phyloP scores from a whole-genome alignment of 2,113 vertebrate genomes.

The Amphiprion ocellaris region DNA sequence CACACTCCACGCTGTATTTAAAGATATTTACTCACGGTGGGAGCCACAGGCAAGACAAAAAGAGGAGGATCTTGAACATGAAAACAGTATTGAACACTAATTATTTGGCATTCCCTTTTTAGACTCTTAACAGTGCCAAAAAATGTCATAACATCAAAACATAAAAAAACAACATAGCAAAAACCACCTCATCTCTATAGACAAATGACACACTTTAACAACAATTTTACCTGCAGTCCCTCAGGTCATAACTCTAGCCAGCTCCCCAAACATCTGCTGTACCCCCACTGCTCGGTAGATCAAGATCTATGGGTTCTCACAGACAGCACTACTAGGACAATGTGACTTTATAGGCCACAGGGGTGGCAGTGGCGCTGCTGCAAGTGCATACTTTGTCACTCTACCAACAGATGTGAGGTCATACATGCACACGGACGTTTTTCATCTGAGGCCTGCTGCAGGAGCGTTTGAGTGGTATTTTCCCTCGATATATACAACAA shows the following conservation, averaged over 20 bases:
- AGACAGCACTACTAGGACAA: conserved; percentile 35
- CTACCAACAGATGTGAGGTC: conserved; percentile 37
- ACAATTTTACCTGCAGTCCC: conserved; percentile 50
- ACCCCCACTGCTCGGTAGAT: conserved; percentile 51
- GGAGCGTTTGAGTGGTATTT: neutral
- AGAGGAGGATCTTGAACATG: conserved; percentile 24
- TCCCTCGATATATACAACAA: neutral
- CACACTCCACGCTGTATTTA: conserved; percentile 41
- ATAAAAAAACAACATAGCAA: conserved; percentile 16
- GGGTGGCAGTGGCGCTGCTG: conserved; percentile 37
- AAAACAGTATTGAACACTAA: conserved; percentile 15
- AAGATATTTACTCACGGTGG: conserved; percentile 30
- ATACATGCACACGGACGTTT: conserved; percentile 12
- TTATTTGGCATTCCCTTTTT: neutral
- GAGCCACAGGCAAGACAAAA: conserved; percentile 25
- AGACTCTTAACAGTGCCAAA: neutral
- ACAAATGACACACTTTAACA: conserved; percentile 65
- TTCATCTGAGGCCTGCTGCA: neutral
- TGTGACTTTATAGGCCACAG: conserved; percentile 60
- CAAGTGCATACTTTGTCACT: conserved; percentile 53
- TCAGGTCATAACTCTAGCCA: conserved; percentile 50
- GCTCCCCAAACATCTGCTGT: conserved; percentile 69
- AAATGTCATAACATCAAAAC: neutral
- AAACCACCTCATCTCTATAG: conserved; percentile 18
- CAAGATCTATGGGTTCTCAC: conserved; percentile 68